Evolutionary conservation across 64 coral and sea anemone species (phyloP), one percentile per base, ranked within the genome.

Genomic region (Catalaphyllia jardinei): DNA sequence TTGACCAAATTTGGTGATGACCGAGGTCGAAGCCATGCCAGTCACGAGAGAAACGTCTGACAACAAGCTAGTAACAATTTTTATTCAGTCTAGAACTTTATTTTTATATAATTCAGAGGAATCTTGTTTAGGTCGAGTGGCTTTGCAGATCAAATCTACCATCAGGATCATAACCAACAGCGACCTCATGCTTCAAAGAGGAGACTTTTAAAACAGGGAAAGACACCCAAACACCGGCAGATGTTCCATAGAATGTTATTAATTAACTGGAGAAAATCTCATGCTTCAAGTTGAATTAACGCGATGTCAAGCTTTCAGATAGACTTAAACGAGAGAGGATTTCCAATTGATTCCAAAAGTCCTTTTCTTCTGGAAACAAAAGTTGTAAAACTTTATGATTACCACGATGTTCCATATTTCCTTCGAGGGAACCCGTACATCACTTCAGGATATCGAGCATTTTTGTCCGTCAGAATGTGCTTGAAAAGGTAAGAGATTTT

Each of bases 361-460:
- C 46, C 74, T 31, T 75, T 38, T 35, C 89, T 75, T 75, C 52
- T 42, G 59, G 24, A 83, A n/a, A 75, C 67, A 7, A 94, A 88
- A 31, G 73, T 52, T 39, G 76, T 99, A 4, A 83, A 91, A 31
- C 75, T 99, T 28, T 79, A 85, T 46, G 94, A 99, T 18, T 99
- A 99, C 31, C 80, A 95, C 10, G 97, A 99, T n/a, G 83, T 93
- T 11, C 97, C 97, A 6, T 99, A 99, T 50, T 99, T 99, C n/a
- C 87, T 99, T 29, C 60, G 97, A 91, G 97, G 97, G 60, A 99
- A 99, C 72, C 90, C 90, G 10, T 99, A 93, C 52, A 88, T 99
- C 59, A 99, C 97, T 9, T 78, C 87, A 69, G 97, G 97, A 10
- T 99, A 99, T 52, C 80, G 97, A 50, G 94, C 94, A 16, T 95